Conservation (phyloP, 2,888 invertebrate genomes). For the Empis livida region DNA sequence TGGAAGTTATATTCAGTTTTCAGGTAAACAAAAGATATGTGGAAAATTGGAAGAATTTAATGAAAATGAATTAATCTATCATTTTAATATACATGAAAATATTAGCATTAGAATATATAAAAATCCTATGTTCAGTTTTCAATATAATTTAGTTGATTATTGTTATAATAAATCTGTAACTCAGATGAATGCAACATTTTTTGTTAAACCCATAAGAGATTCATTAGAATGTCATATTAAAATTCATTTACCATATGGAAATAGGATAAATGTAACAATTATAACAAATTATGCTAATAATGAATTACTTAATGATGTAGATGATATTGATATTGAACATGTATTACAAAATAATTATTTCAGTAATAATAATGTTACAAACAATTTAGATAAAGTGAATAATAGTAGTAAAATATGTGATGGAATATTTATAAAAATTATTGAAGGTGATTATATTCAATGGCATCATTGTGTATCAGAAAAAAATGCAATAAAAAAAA, state of each 20-base stretch:
- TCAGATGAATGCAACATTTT: slow-evolving; percentile 50
- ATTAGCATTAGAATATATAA: slow-evolving; percentile 46
- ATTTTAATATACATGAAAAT: slow-evolving; percentile 40
- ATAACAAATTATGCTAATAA: slow-evolving; percentile 23
- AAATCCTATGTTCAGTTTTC: slow-evolving; percentile 51
- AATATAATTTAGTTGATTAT: slow-evolving; percentile 54
- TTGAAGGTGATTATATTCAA: slow-evolving; percentile 20
- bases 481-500: slow-evolving; percentile 17
- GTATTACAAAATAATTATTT: slow-evolving; percentile 1
- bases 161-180: slow-evolving; percentile 57
- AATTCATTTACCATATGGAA: slow-evolving; percentile 58
- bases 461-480: slow-evolving; percentile 23
- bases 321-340: not conserved
- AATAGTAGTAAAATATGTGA: slow-evolving; percentile 12
- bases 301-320: not conserved
- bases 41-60: slow-evolving; percentile 59
- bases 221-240: slow-evolving; percentile 52
- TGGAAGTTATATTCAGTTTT: slow-evolving; percentile 46
- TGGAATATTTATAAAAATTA: slow-evolving; percentile 21
- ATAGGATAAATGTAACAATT: slow-evolving; percentile 47
- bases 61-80: slow-evolving; percentile 43
- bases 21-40: slow-evolving; percentile 40
- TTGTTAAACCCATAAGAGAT: slow-evolving; percentile 43
- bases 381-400: slow-evolving; percentile 1
- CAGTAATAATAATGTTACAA: slow-evolving; percentile 7